These are phyloP conservation scores for Diarsia mendica DNA, from an alignment of 2,888 invertebrate genomes.

Conservation along the genomic window DNA sequence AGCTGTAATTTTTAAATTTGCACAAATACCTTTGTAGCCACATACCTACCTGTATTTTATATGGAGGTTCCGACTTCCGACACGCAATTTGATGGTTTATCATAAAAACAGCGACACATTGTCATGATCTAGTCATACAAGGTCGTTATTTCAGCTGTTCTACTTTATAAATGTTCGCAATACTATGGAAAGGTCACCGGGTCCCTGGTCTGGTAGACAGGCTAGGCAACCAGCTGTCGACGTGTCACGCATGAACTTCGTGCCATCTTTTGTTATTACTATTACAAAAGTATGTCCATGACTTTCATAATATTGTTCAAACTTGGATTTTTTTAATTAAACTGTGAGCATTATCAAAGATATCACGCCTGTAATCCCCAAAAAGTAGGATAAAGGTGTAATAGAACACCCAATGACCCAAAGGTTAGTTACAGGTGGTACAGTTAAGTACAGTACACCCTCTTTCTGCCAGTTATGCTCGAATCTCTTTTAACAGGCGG, in stretches of 20 bases:
- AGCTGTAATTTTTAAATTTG: not conserved
- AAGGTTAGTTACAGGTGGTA: not conserved
- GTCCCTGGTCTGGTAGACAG: slow-evolving; percentile 9
- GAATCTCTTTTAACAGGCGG: too few relatives aligned
- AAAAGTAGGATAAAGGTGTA: not conserved
- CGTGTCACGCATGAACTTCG: slow-evolving; percentile 29
- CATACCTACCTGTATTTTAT: too few relatives aligned
- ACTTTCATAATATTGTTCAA: slow-evolving; percentile 10
- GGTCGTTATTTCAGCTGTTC: slow-evolving; percentile 22
- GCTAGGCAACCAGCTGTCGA: slow-evolving; percentile 8
- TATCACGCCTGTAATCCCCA: not conserved
- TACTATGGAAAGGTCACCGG: slow-evolving; percentile 33
- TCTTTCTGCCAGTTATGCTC: too few relatives aligned
- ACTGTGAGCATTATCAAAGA: too few relatives aligned
- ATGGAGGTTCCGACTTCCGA: not conserved
- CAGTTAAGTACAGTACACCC: too few relatives aligned
- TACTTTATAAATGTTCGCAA: slow-evolving; percentile 36
- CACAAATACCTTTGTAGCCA: not conserved
- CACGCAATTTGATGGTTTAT: slow-evolving; percentile 11
- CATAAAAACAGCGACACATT: not conserved
- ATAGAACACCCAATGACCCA: not conserved
- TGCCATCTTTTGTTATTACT: slow-evolving; percentile 33
- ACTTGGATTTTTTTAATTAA: not conserved
- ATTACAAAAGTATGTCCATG: slow-evolving; percentile 1
- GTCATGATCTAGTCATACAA: slow-evolving; percentile 23